Percentiles rank a stretch among this genome's conserved stretches.
phyloP scores from a whole-genome alignment of 2,888 invertebrate genomes.

The Bugula neritina region DNA sequence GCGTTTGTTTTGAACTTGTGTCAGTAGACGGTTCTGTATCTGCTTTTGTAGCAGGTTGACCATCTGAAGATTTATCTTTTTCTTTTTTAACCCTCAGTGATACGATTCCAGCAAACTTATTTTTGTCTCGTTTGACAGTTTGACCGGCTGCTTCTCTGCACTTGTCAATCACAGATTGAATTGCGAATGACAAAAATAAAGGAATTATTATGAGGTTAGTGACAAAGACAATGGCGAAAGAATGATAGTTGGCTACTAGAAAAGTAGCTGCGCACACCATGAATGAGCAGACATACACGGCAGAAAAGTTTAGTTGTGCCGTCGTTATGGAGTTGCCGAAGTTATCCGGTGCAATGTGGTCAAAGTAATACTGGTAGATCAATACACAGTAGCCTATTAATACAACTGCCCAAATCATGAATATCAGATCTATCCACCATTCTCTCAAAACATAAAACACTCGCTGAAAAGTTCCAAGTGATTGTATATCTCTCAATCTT shows the following conservation, averaged over 20 bases:
- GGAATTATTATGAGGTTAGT: slow-evolving; percentile 1
- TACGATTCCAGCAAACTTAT: slow-evolving; percentile 20
- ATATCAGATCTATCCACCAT: slow-evolving; percentile 22
- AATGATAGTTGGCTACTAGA: not conserved
- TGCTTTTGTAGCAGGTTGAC: not conserved
- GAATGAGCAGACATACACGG: slow-evolving; percentile 4
- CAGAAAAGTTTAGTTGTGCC: not conserved
- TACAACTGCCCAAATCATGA: not conserved
- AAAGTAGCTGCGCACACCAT: slow-evolving; percentile 3
- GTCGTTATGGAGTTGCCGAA: not conserved
- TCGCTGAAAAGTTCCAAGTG: slow-evolving; percentile 26
- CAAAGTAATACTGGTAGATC: not conserved
- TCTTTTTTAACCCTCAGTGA: not conserved
- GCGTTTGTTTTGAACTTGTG: not conserved
- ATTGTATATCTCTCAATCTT: slow-evolving; percentile 26
- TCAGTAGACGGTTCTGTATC: not conserved
- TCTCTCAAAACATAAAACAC: slow-evolving; percentile 28
- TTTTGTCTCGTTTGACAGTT: not conserved
- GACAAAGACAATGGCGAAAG: not conserved
- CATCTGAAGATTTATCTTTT: not conserved
- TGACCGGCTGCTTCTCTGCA: not conserved
- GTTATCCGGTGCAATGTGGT: not conserved
- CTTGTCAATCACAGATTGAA: slow-evolving; percentile 13
- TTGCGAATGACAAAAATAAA: not conserved
- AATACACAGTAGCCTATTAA: not conserved